Base-by-base conservation (phyloP, 2,113 vertebrate species). In the Colossoma macropomum region DNA sequence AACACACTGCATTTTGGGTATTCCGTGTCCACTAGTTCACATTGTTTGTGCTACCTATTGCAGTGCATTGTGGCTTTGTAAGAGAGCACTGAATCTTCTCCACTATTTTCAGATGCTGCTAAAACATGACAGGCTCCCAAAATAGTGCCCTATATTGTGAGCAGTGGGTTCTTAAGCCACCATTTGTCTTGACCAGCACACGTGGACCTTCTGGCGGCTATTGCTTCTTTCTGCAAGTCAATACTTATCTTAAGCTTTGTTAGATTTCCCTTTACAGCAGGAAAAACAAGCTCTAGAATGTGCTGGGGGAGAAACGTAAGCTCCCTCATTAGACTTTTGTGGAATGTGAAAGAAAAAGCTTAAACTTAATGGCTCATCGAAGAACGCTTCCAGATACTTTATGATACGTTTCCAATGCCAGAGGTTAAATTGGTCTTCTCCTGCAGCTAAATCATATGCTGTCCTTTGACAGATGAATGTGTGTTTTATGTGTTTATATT, bases 151-250 rank as follows among this genome's bases (percentile, higher is more conserved):
- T 52, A 16, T 19, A 52, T 0, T 52, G 16, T 52, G 16, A 52
- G 23, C 6, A 56, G 54, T 7, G 21, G 19, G 54, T 1, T 21
- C 1, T 56, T 56, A 3, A 56, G 21, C 21, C 19, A 15, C 54
- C 17, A 56, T 56, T 10, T 28, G 12, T 62, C 12, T 25, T 32
- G 12, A 6, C 41, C 86, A 76, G 75, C 75, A 89, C 88, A 89
- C 62, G 82, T 90, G 88, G 86, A 83, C 72, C 50, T 70, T 38
- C 81, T 81, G 25, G 23, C 75, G 11, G 75, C 84, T 72, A 63
- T 73, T 65, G 48, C 75, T 70, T 84, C 63, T 85, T 68, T 7
- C 30, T 78, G 81, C 83, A 80, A 86, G 80, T 86, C 87, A 79
- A 90, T 86, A 27, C 62, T 23, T 19, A 21, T 28, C 23, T 54